Percentiles rank a stretch among this genome's conserved stretches.
Evolutionary conservation across 2,888 invertebrate genomes (phyloP).

Genomic region (Dugesia japonica): DNA sequence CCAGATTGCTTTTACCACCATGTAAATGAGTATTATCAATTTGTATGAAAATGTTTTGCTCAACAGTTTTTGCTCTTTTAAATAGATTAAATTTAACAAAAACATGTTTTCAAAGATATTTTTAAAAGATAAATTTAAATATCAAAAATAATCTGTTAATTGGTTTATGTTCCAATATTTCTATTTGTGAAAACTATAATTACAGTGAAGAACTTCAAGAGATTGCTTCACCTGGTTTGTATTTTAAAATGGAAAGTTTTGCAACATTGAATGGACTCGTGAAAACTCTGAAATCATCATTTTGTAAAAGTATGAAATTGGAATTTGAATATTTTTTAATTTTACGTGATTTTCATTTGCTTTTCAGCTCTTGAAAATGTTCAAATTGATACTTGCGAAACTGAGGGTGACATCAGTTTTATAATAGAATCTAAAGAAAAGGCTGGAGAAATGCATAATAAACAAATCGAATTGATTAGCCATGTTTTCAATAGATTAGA

Average conservation of each 20-base stretch:
- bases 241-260: neutral
- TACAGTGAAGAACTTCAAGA: neutral
- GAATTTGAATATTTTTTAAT: neutral
- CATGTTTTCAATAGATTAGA: neutral
- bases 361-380: neutral
- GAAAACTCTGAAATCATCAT: neutral
- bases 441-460: neutral
- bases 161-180: too few species aligned
- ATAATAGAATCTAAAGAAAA: neutral
- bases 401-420: neutral
- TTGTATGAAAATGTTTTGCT: too few species aligned
- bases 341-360: neutral
- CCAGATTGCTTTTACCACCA: too few species aligned
- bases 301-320: neutral
- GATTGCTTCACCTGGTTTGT: neutral
- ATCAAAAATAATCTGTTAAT: too few species aligned
- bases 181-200: neutral
- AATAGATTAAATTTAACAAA: too few species aligned
- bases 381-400: neutral
- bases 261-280: neutral
- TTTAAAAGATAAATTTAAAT: too few species aligned
- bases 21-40: too few species aligned
- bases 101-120: too few species aligned
- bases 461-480: neutral
- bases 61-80: too few species aligned